Percentiles rank a stretch among this genome's conserved stretches.
phyloP scores from a whole-genome alignment of 2,797 vertebrate genomes.

The Xiphorhynchus erythropygius region DNA sequence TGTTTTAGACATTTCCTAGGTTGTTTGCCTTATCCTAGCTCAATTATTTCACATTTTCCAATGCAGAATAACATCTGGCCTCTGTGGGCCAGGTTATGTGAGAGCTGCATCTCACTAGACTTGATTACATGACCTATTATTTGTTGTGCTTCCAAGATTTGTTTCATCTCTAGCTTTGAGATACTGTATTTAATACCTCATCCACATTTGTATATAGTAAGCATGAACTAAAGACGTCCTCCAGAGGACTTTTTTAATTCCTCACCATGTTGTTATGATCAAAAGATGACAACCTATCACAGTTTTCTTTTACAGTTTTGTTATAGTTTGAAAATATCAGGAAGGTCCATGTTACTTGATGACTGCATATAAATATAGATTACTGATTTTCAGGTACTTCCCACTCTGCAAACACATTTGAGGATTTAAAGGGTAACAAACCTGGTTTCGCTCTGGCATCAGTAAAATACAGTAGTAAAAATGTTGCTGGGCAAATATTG shows the following conservation, averaged over 20 bases:
- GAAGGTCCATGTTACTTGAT: neutral
- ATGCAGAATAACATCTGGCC: neutral
- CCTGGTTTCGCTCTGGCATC: neutral
- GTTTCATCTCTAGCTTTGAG: conserved; percentile 4
- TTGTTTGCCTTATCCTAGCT: neutral
- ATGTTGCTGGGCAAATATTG: neutral
- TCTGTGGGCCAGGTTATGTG: neutral
- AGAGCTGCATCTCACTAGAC: neutral
- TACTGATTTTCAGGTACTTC: neutral
- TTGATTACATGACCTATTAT: conserved; percentile 23
- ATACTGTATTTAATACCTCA: conserved; percentile 23
- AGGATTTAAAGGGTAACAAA: conserved; percentile 9
- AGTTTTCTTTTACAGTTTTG: neutral
- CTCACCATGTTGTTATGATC: conserved; percentile 14
- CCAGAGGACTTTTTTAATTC: conserved; percentile 26
- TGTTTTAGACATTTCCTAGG: neutral
- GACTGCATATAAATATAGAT: neutral
- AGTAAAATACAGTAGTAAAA: conserved; percentile 19
- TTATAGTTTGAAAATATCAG: conserved; percentile 8
- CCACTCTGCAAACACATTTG: neutral
- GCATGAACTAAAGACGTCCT: conserved; percentile 1
- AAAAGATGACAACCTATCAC: neutral
- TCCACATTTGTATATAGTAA: conserved; percentile 43
- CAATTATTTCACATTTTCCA: conserved; percentile 4
- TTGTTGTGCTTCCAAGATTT: conserved; percentile 44